phyloP scores from a whole-genome alignment of 2,888 invertebrate species.

The Sepiola atlantica region DNA sequence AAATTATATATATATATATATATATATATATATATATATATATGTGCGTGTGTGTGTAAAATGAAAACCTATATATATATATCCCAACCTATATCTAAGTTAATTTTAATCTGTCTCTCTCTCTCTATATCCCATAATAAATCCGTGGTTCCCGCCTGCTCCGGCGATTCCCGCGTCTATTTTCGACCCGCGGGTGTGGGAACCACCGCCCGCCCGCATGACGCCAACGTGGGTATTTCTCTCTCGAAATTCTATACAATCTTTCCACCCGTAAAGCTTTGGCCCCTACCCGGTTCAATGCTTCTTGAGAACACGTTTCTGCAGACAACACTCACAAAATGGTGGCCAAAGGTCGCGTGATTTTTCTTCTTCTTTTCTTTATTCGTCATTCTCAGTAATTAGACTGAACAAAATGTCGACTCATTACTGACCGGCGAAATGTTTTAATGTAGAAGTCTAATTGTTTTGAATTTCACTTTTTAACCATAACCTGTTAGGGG shows the following conservation, averaged over 20 bases:
- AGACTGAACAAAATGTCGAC: no score
- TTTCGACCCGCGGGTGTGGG: not conserved
- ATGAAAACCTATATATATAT: no score
- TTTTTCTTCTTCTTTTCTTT: no score
- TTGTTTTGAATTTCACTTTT: no score
- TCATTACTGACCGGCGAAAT: no score
- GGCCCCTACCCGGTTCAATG: not conserved
- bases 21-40: not conserved
- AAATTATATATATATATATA: not conserved
- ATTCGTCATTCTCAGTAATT: no score
- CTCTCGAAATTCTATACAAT: conserved; percentile 19
- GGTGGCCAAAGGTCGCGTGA: not conserved
- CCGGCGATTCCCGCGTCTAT: not conserved
- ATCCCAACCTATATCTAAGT: not conserved
- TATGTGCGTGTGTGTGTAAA: not conserved
- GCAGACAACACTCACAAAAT: not conserved
- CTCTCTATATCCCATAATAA: no score
- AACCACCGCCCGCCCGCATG: not conserved
- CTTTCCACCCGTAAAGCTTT: not conserved
- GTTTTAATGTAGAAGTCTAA: no score
- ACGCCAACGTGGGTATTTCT: conserved; percentile 14
- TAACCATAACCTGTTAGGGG: no score
- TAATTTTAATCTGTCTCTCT: not conserved
- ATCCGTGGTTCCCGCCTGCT: no score
- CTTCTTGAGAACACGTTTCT: not conserved